These are phyloP conservation scores for Meteorus cinctellus DNA, from an alignment of 2,888 invertebrate genomes.

Conservation along the genomic window DNA sequence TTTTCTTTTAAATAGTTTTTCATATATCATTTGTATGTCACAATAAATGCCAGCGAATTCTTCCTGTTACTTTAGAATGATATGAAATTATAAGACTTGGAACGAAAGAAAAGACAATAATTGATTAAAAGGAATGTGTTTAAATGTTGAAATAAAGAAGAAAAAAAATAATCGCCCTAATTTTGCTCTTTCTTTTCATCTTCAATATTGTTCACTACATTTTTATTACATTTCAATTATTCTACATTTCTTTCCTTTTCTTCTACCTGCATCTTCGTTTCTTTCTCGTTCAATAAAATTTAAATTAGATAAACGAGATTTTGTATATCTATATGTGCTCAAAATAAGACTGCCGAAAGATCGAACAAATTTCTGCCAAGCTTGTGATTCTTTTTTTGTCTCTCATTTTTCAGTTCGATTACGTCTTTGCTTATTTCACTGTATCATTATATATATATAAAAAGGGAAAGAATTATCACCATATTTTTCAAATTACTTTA, in stretches of 20 bases:
- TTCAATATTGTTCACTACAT: conserved; percentile 10
- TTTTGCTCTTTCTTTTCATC: conserved; percentile 38
- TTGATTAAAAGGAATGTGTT: conserved; percentile 10
- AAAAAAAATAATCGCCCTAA: conserved; percentile 11
- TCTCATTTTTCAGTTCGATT: not conserved
- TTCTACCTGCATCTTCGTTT: not conserved
- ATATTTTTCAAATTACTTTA: conserved; percentile 15
- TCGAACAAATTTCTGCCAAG: conserved; percentile 15
- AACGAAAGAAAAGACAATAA: conserved; percentile 24
- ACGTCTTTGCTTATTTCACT: not conserved
- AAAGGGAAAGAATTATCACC: conserved; percentile 2
- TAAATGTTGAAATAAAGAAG: conserved; percentile 16
- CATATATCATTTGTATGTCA: not conserved
- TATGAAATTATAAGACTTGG: conserved; percentile 2
- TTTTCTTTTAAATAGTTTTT: not conserved
- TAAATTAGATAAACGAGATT: conserved; percentile 22
- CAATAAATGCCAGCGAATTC: not conserved
- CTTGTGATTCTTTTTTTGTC: not conserved
- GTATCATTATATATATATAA: conserved; percentile 17
- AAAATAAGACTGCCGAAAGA: conserved; percentile 46
- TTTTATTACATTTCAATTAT: conserved; percentile 20
- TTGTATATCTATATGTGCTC: conserved; percentile 38
- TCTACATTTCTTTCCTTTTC: not conserved
- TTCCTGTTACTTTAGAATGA: not conserved
- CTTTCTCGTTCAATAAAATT: not conserved